Evolutionary conservation across 2,113 vertebrate species (phyloP).

Genomic region (Thymallus thymallus): DNA sequence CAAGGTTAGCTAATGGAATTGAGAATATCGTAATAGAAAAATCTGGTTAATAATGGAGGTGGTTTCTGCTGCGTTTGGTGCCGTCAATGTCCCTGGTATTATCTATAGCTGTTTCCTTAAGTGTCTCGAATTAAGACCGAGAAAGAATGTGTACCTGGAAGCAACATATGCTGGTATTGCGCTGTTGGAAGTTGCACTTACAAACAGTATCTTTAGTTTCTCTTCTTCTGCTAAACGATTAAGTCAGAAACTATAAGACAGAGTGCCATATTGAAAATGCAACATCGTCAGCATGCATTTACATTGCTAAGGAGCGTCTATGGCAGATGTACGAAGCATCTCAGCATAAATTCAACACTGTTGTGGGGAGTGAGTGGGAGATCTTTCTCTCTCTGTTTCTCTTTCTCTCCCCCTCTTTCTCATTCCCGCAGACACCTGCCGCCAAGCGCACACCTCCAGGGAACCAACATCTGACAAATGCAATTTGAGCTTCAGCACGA

Average conservation of each 20-base stretch:
- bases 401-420: slow-evolving; percentile 61
- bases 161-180: slow-evolving; percentile 33
- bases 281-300: slow-evolving; percentile 94
- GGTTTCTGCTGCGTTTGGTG: background rate
- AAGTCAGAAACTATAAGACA: slow-evolving; percentile 87
- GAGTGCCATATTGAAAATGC: slow-evolving; percentile 84
- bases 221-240: slow-evolving; percentile 75
- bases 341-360: slow-evolving; percentile 79
- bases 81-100: background rate
- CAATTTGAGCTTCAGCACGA: slow-evolving; percentile 70
- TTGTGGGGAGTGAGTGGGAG: slow-evolving; percentile 76
- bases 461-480: slow-evolving; percentile 73
- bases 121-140: background rate
- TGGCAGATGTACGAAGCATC: slow-evolving; percentile 90
- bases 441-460: slow-evolving; percentile 77
- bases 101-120: slow-evolving; percentile 6
- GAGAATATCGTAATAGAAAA: slow-evolving; percentile 50
- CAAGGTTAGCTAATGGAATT: slow-evolving; percentile 67
- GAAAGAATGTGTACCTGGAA: slow-evolving; percentile 40
- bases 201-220: slow-evolving; percentile 37
- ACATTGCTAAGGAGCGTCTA: slow-evolving; percentile 97
- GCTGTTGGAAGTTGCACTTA: slow-evolving; percentile 34
- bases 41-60: slow-evolving; percentile 10
- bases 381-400: slow-evolving; percentile 69
- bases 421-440: slow-evolving; percentile 78